These are phyloP conservation scores for Pollenia griseotomentosa DNA, from an alignment of 2,888 invertebrate species.

Conservation along the genomic window DNA sequence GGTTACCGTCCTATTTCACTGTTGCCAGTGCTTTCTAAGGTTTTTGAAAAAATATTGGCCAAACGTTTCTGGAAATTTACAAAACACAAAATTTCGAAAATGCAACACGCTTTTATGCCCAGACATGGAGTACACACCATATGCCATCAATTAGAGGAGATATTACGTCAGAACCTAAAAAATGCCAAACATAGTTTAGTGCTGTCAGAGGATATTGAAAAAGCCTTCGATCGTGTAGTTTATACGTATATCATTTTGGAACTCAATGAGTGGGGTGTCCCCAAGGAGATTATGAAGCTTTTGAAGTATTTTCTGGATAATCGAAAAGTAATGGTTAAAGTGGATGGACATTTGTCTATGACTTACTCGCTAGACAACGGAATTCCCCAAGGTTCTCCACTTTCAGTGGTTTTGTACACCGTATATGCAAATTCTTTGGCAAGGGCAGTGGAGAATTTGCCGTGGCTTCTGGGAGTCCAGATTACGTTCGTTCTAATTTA, in stretches of 20 bases:
- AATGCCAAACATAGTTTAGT: conserved; percentile 18
- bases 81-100: not conserved
- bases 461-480: too few relatives aligned
- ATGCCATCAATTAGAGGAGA: conserved; percentile 34
- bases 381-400: conserved; percentile 20
- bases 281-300: not conserved
- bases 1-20: too few relatives aligned
- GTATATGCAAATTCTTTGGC: conserved; percentile 8
- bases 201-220: conserved; percentile 28
- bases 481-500: too few relatives aligned
- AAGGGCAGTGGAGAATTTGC: conserved; percentile 2
- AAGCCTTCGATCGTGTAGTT: conserved; percentile 29
- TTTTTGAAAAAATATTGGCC: conserved; percentile 22
- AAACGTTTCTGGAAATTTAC: conserved; percentile 26
- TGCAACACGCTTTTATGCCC: conserved; percentile 43
- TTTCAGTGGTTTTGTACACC: conserved; percentile 14
- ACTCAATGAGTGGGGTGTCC: not conserved
- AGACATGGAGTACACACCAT: conserved; percentile 25
- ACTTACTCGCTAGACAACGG: not conserved
- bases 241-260: not conserved
- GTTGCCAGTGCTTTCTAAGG: conserved; percentile 17
- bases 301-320: not conserved
- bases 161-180: not conserved
- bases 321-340: conserved; percentile 1
- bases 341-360: not conserved